Conservation (phyloP, 1,140 invertebrate genomes). For the Propsilocerus akamusi region DNA sequence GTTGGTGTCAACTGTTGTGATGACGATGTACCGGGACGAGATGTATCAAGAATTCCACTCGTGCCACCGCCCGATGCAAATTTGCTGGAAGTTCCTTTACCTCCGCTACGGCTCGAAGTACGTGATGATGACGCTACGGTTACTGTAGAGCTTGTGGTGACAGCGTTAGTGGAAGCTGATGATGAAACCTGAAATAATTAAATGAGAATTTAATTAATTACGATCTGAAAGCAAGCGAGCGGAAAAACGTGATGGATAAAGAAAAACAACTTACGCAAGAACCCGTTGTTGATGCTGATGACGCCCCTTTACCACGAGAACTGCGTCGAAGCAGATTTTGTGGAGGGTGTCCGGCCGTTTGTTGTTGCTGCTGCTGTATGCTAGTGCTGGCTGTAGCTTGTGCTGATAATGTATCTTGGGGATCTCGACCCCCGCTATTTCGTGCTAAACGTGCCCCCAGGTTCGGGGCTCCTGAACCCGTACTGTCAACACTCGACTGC, state of each 20-base stretch:
- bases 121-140: background rate
- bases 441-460: slow-evolving; percentile 19
- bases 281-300: slow-evolving; percentile 14
- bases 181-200: slow-evolving; percentile 8
- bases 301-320: slow-evolving; percentile 18
- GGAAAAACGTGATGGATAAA: background rate
- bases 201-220: background rate
- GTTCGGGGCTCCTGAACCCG: slow-evolving; percentile 15
- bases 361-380: slow-evolving; percentile 12
- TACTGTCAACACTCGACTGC: slow-evolving; percentile 7
- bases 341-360: slow-evolving; percentile 10
- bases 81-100: background rate
- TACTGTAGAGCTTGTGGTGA: slow-evolving; percentile 2
- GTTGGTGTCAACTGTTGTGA: background rate
- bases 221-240: no score
- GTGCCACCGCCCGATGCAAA: background rate
- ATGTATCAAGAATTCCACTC: background rate
- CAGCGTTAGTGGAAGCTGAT: slow-evolving; percentile 12
- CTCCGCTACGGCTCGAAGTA: background rate
- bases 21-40: background rate
- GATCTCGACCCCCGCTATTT: slow-evolving; percentile 10
- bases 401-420: background rate
- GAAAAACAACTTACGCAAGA: slow-evolving; percentile 18
- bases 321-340: slow-evolving; percentile 19
- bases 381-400: slow-evolving; percentile 7